Percentiles rank a stretch among this genome's conserved stretches.
Conservation (phyloP, 2,888 invertebrate species). For the Cantharis nigra region DNA sequence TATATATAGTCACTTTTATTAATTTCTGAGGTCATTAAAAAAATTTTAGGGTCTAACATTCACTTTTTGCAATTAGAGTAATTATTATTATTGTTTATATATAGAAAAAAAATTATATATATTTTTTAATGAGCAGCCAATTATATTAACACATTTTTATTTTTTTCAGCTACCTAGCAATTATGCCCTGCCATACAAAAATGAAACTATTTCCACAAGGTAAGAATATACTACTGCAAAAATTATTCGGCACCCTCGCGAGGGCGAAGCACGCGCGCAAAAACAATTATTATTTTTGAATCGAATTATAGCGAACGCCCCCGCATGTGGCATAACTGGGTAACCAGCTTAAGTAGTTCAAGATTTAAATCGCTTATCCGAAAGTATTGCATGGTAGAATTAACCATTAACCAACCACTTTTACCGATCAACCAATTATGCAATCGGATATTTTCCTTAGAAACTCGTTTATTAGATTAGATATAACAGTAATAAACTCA, state of each 20-base stretch:
- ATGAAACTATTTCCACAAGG: constrained; percentile 52
- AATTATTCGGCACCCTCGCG: too few relatives aligned
- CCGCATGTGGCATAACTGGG: not conserved
- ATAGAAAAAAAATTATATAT: not conserved
- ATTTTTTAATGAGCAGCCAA: not conserved
- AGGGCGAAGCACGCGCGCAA: too few relatives aligned
- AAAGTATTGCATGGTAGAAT: not conserved
- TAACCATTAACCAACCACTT: not conserved
- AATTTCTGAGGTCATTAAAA: constrained; percentile 2
- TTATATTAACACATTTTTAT: constrained; percentile 19
- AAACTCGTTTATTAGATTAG: constrained; percentile 1
- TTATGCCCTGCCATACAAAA: constrained; percentile 51
- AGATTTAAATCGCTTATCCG: not conserved
- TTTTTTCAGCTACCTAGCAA: constrained; percentile 52
- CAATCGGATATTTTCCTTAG: not conserved
- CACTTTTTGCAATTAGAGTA: not conserved
- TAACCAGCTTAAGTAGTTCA: not conserved
- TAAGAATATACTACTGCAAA: constrained; percentile 29
- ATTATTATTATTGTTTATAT: not conserved
- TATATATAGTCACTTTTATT: not conserved
- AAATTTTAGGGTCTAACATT: not conserved
- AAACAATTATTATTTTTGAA: not conserved
- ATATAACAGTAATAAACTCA: not conserved
- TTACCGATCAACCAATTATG: not conserved
- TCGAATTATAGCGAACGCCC: not conserved